Conservation (phyloP, 2,797 vertebrate genomes). For the Pteropus rufus region DNA sequence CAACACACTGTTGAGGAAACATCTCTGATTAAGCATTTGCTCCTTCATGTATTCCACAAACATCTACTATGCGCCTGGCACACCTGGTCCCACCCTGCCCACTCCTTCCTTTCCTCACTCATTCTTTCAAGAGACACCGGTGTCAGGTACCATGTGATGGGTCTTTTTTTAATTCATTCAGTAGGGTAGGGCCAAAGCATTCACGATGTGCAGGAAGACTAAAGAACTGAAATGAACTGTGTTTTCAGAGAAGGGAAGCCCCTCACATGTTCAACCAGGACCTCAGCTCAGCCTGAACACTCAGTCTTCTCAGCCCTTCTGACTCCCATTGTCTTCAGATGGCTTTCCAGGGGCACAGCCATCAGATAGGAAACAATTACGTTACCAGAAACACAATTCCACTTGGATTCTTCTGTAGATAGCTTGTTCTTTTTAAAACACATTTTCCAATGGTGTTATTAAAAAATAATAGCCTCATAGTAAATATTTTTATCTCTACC, state of each 20-base stretch:
- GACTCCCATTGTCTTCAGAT: fast-evolving
- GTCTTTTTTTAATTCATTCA: background rate
- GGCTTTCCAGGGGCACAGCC: fast-evolving
- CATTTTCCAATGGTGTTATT: background rate
- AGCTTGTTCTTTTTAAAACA: background rate
- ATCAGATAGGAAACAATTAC: too few relatives aligned
- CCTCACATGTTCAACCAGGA: background rate
- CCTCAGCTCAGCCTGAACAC: background rate
- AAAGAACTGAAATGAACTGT: background rate
- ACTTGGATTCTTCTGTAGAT: background rate
- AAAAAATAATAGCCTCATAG: background rate
- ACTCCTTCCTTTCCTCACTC: background rate
- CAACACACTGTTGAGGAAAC: background rate
- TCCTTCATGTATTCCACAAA: background rate
- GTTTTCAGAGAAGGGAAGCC: background rate
- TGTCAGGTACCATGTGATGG: fast-evolving
- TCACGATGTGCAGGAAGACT: background rate
- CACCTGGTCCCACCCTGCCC: background rate
- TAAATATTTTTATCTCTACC: background rate
- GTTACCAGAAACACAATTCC: background rate
- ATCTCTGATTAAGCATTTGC: background rate
- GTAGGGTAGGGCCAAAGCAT: background rate
- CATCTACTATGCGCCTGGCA: background rate
- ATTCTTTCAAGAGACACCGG: background rate
- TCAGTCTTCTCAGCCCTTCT: background rate